Conservation (phyloP, 2,113 vertebrate species). For the Gobio gobio region DNA sequence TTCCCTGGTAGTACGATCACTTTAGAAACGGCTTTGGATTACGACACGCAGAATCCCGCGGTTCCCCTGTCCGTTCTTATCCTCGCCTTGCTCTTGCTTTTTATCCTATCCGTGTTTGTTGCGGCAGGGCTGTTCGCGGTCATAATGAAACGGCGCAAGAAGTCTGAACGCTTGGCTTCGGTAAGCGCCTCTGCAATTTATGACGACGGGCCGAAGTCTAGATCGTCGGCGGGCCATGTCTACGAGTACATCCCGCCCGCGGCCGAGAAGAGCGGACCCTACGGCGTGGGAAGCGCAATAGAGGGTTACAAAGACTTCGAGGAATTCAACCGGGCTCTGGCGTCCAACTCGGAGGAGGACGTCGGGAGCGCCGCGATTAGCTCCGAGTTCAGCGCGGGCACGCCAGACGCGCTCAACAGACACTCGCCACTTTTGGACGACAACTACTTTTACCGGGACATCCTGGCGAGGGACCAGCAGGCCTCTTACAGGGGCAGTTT, state of each 20-base stretch:
- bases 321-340: slow-evolving; percentile 88
- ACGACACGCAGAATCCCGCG: slow-evolving; percentile 76
- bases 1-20: slow-evolving; percentile 83
- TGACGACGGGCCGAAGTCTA: slow-evolving; percentile 85
- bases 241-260: slow-evolving; percentile 93
- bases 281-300: slow-evolving; percentile 81
- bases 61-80: slow-evolving; percentile 95
- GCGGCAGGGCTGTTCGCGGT: slow-evolving; percentile 91
- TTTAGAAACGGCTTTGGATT: slow-evolving; percentile 79
- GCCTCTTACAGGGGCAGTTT: slow-evolving; percentile 80
- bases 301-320: slow-evolving; percentile 91
- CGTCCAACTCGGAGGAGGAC: slow-evolving; percentile 83
- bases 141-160: slow-evolving; percentile 89
- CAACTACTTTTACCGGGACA: slow-evolving; percentile 87
- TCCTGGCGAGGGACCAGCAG: slow-evolving; percentile 87
- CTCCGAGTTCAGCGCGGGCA: slow-evolving; percentile 89
- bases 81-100: slow-evolving; percentile 90
- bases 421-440: slow-evolving; percentile 83
- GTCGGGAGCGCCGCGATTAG: slow-evolving; percentile 81
- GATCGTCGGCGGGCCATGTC: slow-evolving; percentile 89
- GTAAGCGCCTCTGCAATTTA: slow-evolving; percentile 93
- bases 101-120: slow-evolving; percentile 93
- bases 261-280: slow-evolving; percentile 73
- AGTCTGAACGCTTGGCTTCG: slow-evolving; percentile 85
- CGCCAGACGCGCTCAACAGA: slow-evolving; percentile 88